Percentiles rank a stretch among this genome's conserved stretches.
Evolutionary conservation across 1,140 invertebrate species (phyloP).

Genomic region (Apis mellifera): Amel_HAv3.1 CM009931.2:8349001-8349500

Average conservation of each 20-base stretch:
- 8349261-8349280: constrained; percentile 1
- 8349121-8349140: neutral
- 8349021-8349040: neutral
- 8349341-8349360: too few species aligned
- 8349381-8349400: too few species aligned
- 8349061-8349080: constrained; percentile 14
- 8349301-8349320: neutral
- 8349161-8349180: constrained; percentile 36
- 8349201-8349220: constrained; percentile 5
- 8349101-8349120: constrained; percentile 32
- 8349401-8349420: too few species aligned
- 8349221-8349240: constrained; percentile 21
- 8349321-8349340: neutral
- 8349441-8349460: too few species aligned
- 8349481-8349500: too few species aligned
- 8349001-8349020: constrained; percentile 31
- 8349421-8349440: too few species aligned
- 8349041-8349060: constrained; percentile 36
- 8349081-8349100: constrained; percentile 17
- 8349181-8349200: constrained; percentile 3
- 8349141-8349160: constrained; percentile 33
- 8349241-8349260: constrained; percentile 11
- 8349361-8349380: too few species aligned
- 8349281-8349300: neutral
- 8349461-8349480: too few species aligned